Conservation (phyloP, 2,797 vertebrate species). For the Aselliscus stoliczkanus region DNA sequence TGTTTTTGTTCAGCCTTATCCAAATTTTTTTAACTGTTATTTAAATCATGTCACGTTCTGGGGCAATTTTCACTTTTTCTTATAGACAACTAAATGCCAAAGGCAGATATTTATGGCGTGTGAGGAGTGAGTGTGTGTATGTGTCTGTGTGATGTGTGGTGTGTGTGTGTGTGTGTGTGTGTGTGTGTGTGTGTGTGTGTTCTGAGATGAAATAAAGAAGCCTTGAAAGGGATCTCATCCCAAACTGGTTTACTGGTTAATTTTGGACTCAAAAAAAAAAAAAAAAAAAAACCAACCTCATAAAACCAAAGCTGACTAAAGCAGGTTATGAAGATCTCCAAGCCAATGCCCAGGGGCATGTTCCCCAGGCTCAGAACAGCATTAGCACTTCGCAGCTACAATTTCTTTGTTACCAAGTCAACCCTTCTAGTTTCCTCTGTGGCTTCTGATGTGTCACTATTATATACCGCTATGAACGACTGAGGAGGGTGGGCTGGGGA, state of each 20-base stretch:
- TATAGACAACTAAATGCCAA: slow-evolving; percentile 20
- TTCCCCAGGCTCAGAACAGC: neutral
- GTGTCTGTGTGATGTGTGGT: neutral
- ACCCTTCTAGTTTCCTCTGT: neutral
- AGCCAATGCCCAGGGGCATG: neutral
- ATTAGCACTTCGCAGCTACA: neutral
- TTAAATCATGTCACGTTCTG: slow-evolving; percentile 36
- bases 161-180: neutral
- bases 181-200: neutral
- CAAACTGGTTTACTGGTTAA: neutral
- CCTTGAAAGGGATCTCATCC: neutral
- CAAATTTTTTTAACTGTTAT: slow-evolving; percentile 49
- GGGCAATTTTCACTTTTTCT: slow-evolving; percentile 30
- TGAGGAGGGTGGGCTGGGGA: neutral
- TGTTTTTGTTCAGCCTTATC: slow-evolving; percentile 55
- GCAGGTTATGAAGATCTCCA: neutral
- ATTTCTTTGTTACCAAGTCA: slow-evolving; percentile 45
- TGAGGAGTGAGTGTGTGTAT: neutral
- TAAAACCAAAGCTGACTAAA: neutral
- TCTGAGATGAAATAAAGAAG: neutral
- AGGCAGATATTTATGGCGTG: neutral
- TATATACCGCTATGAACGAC: neutral
- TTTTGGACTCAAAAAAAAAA: neutral
- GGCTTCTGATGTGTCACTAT: slow-evolving; percentile 14
- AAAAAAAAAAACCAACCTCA: neutral